Evolutionary conservation across 2,113 vertebrate species (phyloP).

Genomic region (Clarias magur): DNA sequence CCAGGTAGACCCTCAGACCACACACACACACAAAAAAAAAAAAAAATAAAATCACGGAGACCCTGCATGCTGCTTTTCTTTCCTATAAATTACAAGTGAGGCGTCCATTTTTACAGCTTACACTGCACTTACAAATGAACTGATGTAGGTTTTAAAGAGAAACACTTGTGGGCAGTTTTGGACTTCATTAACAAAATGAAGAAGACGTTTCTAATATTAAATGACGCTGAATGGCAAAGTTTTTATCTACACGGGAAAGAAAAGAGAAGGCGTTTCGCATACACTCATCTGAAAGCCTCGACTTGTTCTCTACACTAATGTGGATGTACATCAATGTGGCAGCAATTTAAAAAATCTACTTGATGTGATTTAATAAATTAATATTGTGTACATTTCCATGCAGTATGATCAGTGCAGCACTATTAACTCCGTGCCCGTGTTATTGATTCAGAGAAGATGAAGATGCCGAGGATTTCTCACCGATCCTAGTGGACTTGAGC

Average conservation of each 20-base stretch:
- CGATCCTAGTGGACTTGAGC: conserved; percentile 88
- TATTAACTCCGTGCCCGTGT: too few species aligned
- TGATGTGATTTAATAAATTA: not conserved
- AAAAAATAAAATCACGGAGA: too few species aligned
- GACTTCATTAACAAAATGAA: too few species aligned
- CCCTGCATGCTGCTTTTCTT: too few species aligned
- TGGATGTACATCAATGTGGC: not conserved
- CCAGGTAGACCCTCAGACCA: too few species aligned
- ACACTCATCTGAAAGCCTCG: not conserved
- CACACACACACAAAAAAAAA: too few species aligned
- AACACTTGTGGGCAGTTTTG: not conserved
- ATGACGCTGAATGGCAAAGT: not conserved
- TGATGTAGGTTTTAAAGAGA: not conserved
- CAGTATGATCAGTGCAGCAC: not conserved
- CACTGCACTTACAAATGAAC: too few species aligned
- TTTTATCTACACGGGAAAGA: not conserved
- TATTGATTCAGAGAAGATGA: not conserved
- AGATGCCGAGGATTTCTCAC: conserved; percentile 61
- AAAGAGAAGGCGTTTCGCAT: not conserved
- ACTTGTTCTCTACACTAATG: not conserved
- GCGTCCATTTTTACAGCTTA: too few species aligned
- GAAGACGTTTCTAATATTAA: not conserved
- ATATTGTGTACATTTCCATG: not conserved
- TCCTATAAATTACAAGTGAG: too few species aligned
- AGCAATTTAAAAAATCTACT: not conserved